Base-by-base conservation (phyloP, 2,888 invertebrate genomes). In the Drosophila fulvimacula region DNA sequence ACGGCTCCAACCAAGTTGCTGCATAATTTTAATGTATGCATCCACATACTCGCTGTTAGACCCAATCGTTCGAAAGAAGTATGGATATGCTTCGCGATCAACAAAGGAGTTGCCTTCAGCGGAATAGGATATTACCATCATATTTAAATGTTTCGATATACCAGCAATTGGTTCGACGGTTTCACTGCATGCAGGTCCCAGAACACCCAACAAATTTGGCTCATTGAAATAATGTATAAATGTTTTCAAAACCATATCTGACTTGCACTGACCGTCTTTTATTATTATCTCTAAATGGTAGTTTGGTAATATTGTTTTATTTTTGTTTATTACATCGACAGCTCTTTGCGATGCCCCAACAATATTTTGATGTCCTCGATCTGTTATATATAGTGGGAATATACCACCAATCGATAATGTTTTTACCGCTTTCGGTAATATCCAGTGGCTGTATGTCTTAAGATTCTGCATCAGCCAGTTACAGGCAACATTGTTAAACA, bases 171-270 rank as follows among this genome's bases (percentile, higher is more conserved):
- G 96, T 87, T 96, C 96, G 0, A 96, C 95, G 0, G 96, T 96
- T 89, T 96, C 96, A 0, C 96, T 96, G 85, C 96, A 97, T 0
- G 96, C 96, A 0, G 96, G 96, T 9, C 97, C 96, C 51, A 96
- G 89, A 1, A 97, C 94, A 0, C 96, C 97, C 66, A 95, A 93
- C 68, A 96, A 92, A 53, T 94, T 94, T 0, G 70, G 76, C 10
- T 94, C 93, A 60, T 95, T 82, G 24, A 83, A 94, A 87, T 95
- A 95, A 72, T 95, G 94, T 61, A 96, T 96, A 90, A 96, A 96
- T 0, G 94, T 93, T 74, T 95, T 95, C 95, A 96, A 95, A 0
- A 96, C 96, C 75, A 94, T 93, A 86, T 96, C 96, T 0, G 96
- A 77, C 63, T 94, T 94, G 89, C 96, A 97, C 75, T 95, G 93